phyloP scores from a whole-genome alignment of 1,140 invertebrate species.

The Lepidurus arcticus region DNA sequence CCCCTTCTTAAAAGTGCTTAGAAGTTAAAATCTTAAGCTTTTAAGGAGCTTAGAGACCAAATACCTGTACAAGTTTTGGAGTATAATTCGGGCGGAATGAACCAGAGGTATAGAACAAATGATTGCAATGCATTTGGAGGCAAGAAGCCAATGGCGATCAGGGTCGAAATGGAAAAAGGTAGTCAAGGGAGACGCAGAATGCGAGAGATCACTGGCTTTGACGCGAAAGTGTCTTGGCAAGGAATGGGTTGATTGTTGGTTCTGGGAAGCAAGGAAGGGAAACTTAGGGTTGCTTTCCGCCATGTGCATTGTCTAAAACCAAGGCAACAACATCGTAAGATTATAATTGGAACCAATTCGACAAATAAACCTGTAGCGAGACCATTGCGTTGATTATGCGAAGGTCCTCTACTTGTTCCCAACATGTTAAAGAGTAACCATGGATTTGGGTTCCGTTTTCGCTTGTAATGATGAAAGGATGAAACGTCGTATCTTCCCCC shows the following conservation, averaged over 20 bases:
- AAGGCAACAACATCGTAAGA: neutral
- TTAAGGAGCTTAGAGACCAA: neutral
- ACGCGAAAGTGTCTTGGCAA: conserved; percentile 34
- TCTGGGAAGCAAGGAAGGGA: neutral
- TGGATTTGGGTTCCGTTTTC: conserved; percentile 91
- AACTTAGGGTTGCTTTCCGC: conserved; percentile 16
- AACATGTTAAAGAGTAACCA: conserved; percentile 91
- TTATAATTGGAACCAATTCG: neutral
- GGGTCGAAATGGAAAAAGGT: conserved; percentile 80
- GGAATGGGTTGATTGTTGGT: conserved; percentile 35
- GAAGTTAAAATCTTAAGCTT: no score
- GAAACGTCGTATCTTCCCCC: conserved; percentile 79
- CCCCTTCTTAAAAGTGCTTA: no score
- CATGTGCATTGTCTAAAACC: conserved; percentile 30
- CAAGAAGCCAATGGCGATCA: conserved; percentile 85
- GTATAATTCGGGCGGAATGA: conserved; percentile 72
- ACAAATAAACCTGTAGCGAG: conserved; percentile 66
- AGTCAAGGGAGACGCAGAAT: conserved; percentile 49
- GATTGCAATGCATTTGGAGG: conserved; percentile 89
- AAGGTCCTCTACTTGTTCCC: conserved; percentile 85
- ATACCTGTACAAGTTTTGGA: conserved; percentile 77
- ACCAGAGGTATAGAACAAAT: conserved; percentile 87
- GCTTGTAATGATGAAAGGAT: conserved; percentile 93
- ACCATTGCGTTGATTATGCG: conserved; percentile 92
- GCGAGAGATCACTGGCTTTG: conserved; percentile 34